These are phyloP conservation scores for Alouatta palliata DNA, from an alignment of 2,113 vertebrate species.

Conservation along the genomic window DNA sequence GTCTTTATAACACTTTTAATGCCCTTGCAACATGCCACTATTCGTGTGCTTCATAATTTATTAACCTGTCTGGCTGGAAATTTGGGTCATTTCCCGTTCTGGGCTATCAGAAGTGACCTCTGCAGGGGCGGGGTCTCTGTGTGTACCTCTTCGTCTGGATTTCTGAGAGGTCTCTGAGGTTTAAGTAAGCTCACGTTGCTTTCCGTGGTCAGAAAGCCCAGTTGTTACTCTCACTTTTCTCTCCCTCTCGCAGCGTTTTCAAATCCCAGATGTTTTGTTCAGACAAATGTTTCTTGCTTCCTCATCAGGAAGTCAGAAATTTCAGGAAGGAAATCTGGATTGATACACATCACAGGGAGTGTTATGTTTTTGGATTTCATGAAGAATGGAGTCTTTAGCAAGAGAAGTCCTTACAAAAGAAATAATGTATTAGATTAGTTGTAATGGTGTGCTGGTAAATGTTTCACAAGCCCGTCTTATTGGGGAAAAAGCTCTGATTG, in stretches of 20 bases:
- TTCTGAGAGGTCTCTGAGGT: neutral
- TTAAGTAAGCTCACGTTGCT: neutral
- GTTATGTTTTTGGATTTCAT: neutral
- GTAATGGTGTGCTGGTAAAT: neutral
- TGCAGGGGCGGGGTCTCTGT: rapidly evolving
- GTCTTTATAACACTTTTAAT: neutral
- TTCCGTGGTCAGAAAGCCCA: neutral
- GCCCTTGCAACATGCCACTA: rapidly evolving
- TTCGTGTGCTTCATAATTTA: rapidly evolving
- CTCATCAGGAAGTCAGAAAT: constrained; percentile 38
- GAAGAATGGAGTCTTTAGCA: neutral
- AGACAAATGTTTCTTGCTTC: neutral
- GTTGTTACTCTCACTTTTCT: neutral
- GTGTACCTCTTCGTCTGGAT: rapidly evolving
- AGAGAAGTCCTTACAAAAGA: neutral
- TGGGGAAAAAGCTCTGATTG: neutral
- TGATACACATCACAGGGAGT: neutral
- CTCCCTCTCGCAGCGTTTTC: neutral
- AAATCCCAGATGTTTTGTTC: constrained; percentile 40
- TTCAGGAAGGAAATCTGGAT: constrained; percentile 68
- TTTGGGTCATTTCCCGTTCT: neutral
- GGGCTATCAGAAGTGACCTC: neutral
- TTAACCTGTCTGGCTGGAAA: neutral
- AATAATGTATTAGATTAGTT: neutral
- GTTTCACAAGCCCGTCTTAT: rapidly evolving